phyloP scores from a whole-genome alignment of 2,888 invertebrate genomes.

The Lochmaea capreae region DNA sequence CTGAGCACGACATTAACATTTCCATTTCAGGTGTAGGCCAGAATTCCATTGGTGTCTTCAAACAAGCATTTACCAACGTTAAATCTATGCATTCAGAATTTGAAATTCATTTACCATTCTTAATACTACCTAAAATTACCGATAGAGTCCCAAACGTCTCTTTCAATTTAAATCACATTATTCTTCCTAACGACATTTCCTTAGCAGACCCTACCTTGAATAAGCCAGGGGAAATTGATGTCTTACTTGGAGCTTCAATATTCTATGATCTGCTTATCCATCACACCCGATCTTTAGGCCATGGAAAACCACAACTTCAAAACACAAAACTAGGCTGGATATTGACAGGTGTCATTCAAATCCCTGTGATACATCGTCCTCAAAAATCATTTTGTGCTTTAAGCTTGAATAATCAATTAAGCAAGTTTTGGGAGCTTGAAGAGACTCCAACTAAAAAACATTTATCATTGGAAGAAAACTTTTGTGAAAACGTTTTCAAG shows the following conservation, averaged over 20 bases:
- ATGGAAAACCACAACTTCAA: neutral
- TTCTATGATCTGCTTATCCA: neutral
- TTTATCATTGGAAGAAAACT: conserved; percentile 2
- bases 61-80: neutral
- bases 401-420: neutral
- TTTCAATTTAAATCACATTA: neutral
- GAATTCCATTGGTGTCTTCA: neutral
- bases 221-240: conserved; percentile 4
- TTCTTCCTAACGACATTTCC: neutral
- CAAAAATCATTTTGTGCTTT: neutral
- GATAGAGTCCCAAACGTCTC: neutral
- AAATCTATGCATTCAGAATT: neutral
- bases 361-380: neutral
- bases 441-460: neutral
- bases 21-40: neutral
- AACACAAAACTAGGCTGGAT: conserved; percentile 1
- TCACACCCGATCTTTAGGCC: neutral
- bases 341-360: neutral
- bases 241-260: neutral
- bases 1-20: neutral
- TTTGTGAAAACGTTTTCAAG: neutral
- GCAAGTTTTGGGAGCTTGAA: conserved; percentile 4
- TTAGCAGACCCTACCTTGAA: neutral
- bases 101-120: neutral
- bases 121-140: neutral